These are phyloP conservation scores for Pelosia muscerda DNA, from an alignment of 2,888 invertebrate species.

Conservation along the genomic window DNA sequence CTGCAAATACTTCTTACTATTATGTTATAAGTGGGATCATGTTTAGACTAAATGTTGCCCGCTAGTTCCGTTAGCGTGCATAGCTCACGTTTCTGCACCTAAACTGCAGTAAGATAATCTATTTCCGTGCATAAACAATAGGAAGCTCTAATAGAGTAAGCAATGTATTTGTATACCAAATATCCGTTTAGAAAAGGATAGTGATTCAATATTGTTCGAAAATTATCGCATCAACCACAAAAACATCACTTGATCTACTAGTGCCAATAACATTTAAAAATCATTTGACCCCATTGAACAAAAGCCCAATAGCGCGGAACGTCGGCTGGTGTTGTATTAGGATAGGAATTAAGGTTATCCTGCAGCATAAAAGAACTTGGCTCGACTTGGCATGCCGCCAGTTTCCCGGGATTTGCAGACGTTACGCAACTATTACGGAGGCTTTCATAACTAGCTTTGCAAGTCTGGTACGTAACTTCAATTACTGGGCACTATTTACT, in stretches of 20 bases:
- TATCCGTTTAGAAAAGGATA: no score
- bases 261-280: conserved; percentile 41
- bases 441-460: conserved; percentile 32
- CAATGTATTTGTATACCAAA: no score
- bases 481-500: not conserved
- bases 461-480: conserved; percentile 27
- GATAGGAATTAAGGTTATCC: conserved; percentile 42
- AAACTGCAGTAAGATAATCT: no score
- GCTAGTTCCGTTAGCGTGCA: not conserved
- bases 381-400: conserved; percentile 44
- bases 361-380: conserved; percentile 24
- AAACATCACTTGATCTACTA: conserved; percentile 36
- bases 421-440: conserved; percentile 47
- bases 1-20: not conserved
- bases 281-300: conserved; percentile 37
- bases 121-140: no score
- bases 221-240: conserved; percentile 22
- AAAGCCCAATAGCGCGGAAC: conserved; percentile 20
- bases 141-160: no score
- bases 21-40: no score
- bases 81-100: no score
- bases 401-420: conserved; percentile 36
- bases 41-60: not conserved
- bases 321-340: conserved; percentile 35
- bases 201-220: no score